Base-by-base conservation (phyloP, 2,888 invertebrate species). In the Endotricha flammealis region DNA sequence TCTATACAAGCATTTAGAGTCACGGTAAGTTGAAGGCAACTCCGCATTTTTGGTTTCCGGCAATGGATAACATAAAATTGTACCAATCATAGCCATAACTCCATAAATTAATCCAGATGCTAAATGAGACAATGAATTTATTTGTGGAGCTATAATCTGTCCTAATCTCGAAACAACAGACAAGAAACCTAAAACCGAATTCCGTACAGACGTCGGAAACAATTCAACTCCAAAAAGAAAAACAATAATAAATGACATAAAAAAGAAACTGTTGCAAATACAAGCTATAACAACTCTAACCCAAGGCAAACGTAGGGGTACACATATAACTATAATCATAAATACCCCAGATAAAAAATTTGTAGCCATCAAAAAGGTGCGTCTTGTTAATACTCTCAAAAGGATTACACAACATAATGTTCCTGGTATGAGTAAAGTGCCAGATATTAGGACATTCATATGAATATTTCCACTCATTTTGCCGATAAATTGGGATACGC, bases 181-280 rank as follows among this genome's bases (percentile, higher is more conserved):
- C 29, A 94, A 90, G 8, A 92, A 83, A 1, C 96, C 96, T 45
- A 96, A 89, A 0, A 93, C 95, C 31, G 93, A 91, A 62, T 95
- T 95, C 14, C 96, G 88, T 0, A 95, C 90, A 1, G 93, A 91
- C 0, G 96, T 96, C 0, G 96, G 96, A 64, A 95, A 96, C 10
- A 95, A 69, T 73, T 96, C 96, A 0, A 94, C 94, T 1, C 93
- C 91, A 65, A 92, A 96, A 10, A 96, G 88, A 66, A 95, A 96
- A 3, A 92, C 91, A 14, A 93, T 91, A 0, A 95, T 93, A 62
- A 96, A 96, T 0, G 92, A 90, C 29, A 94, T 88, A 1, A 94
- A 92, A 50, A 93, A 91, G 10, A 94, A 93, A 42, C 93, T 90
- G 52, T 95, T 92, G 2, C 92, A 93, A 29, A 91, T 53, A 42